Evolutionary conservation across 2,888 invertebrate species (phyloP).

Genomic region (Ceratothoa steindachneri): DNA sequence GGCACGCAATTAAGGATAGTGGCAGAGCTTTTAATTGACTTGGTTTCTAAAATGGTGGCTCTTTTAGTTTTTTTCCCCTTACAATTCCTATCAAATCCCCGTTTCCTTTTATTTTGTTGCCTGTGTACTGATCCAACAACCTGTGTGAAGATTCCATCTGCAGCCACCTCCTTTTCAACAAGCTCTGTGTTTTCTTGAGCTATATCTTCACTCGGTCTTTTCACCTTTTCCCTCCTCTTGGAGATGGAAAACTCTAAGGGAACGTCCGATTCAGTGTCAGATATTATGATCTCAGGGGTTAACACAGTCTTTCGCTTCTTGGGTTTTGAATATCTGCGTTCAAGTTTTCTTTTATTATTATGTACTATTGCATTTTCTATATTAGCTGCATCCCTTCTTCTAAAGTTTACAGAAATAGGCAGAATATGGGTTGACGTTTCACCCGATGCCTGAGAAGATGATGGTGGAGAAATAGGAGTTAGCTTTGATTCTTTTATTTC

Average conservation of each 20-base stretch:
- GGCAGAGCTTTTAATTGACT: not conserved
- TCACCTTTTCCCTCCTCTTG: not conserved
- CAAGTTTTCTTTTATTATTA: not conserved
- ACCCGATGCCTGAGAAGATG: too few relatives aligned
- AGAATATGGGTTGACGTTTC: too few relatives aligned
- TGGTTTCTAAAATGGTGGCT: not conserved
- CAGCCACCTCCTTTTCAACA: not conserved
- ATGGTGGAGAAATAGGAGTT: too few relatives aligned
- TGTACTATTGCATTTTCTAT: not conserved
- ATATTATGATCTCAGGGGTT: not conserved
- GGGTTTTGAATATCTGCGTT: not conserved
- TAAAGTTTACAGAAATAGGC: too few relatives aligned
- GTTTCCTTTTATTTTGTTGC: not conserved
- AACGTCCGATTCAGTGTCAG: not conserved
- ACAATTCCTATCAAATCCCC: not conserved
- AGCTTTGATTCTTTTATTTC: too few relatives aligned
- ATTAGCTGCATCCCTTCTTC: too few relatives aligned
- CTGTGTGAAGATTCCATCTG: not conserved
- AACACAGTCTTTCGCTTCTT: not conserved
- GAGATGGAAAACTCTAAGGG: not conserved
- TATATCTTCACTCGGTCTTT: not conserved
- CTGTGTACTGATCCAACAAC: too few relatives aligned
- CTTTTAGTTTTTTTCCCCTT: not conserved
- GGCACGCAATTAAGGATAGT: not conserved
- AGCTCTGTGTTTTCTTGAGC: not conserved